Evolutionary conservation across 2,113 vertebrate species (phyloP), one percentile per base, ranked within the genome.

Genomic region (Tringa solitaria): DNA sequence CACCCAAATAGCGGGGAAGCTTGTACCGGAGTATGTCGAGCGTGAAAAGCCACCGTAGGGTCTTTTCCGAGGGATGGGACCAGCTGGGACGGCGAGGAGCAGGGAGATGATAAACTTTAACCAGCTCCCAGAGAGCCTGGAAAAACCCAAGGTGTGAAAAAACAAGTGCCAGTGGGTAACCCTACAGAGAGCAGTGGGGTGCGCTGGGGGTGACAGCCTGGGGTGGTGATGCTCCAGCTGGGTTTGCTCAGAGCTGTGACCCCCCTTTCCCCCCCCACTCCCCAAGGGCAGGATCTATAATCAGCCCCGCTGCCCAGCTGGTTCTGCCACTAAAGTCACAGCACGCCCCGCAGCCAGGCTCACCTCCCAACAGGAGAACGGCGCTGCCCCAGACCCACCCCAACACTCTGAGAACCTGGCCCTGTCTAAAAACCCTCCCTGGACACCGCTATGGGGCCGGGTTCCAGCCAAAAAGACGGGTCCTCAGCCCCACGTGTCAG

Each of bases 41-140:
- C 4, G 1, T 6, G 8, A 72, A 30, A 21, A 19, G 69, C 46
- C 69, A 61, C 24, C 11, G 2, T 4, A 5, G 59, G 5, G 53
- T 2, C 19, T 80, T 43, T 84, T 59, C 37, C 1, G 2, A 21
- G 43, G 68, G 84, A 41, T 1, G 9, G 6, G 53, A 64, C 14
- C 4, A 1, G 8, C 76, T 81, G 1, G 0, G 68, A 8, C 0
- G 13, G 28, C 9, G 15, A 72, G 61, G 56, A 50, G 87, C 70
- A 3, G n/a, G 0, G 14, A 85, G 96, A 17, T 96, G 96, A 13
- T 96, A 85, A 96, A 96, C 50, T 87, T 94, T 93, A 95, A 96
- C 91, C 87, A 76, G 84, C 53, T 78, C 77, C 76, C 60, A 13
- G 65, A 7, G 46, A 46, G 20, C 76, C 53, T 65, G 84, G 69